Evolutionary conservation across 1,140 invertebrate genomes (phyloP).

Genomic region (Heterodera schachtii): DNA sequence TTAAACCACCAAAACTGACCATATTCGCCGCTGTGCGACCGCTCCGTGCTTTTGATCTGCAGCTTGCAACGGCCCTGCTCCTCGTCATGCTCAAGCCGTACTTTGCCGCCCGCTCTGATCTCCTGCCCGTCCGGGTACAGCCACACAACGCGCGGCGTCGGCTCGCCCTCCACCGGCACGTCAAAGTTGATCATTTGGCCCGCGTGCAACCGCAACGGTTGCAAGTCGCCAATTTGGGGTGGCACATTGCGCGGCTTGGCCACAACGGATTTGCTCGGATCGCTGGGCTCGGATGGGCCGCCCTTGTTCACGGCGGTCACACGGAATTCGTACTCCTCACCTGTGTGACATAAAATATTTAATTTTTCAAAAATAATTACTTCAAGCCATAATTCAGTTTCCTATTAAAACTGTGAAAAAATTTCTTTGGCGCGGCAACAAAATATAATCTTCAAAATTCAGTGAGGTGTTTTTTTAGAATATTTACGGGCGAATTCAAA

Average conservation of each 20-base stretch:
- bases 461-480: too few relatives aligned
- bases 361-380: too few relatives aligned
- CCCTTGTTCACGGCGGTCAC: slow-evolving; percentile 88
- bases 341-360: neutral
- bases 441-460: too few relatives aligned
- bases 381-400: slow-evolving; percentile 34
- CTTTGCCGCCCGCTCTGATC: slow-evolving; percentile 73
- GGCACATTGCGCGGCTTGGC: slow-evolving; percentile 82
- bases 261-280: slow-evolving; percentile 78
- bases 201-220: slow-evolving; percentile 81
- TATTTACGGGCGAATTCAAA: too few relatives aligned
- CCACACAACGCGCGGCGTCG: slow-evolving; percentile 80
- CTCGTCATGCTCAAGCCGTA: slow-evolving; percentile 79
- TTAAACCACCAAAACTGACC: slow-evolving; percentile 58
- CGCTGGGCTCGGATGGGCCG: slow-evolving; percentile 79
- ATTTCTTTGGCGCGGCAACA: slow-evolving; percentile 69
- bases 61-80: slow-evolving; percentile 82
- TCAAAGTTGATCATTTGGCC: slow-evolving; percentile 88
- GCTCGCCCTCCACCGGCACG: slow-evolving; percentile 86
- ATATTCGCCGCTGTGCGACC: slow-evolving; percentile 81
- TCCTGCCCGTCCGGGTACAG: slow-evolving; percentile 81
- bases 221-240: slow-evolving; percentile 88
- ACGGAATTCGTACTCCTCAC: slow-evolving; percentile 85
- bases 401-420: slow-evolving; percentile 72
- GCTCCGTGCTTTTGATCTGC: slow-evolving; percentile 83